Evolutionary conservation across 2,888 invertebrate genomes (phyloP).

Genomic region (Sesamia inferens): DNA sequence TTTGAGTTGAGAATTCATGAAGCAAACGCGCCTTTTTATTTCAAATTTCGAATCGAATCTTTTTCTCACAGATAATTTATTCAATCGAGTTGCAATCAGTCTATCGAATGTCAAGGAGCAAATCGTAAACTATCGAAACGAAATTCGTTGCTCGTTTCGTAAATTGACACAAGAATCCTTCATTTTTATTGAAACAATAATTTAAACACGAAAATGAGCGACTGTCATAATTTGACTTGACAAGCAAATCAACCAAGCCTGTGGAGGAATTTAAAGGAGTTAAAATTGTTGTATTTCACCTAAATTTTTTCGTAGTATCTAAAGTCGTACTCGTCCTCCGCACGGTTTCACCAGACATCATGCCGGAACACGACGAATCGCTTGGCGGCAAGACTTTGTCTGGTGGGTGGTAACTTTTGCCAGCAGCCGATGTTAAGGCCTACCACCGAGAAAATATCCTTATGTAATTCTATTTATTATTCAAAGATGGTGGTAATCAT

Average conservation of each 20-base stretch:
- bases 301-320: too few relatives aligned
- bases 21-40: conserved; percentile 42
- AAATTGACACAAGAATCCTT: conserved; percentile 36
- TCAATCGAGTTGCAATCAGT: conserved; percentile 42
- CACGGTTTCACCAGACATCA: too few relatives aligned
- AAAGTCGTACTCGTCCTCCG: too few relatives aligned
- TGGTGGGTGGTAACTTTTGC: too few relatives aligned
- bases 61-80: conserved; percentile 49
- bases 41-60: conserved; percentile 31
- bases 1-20: conserved; percentile 26
- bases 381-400: too few relatives aligned
- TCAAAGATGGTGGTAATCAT: background rate
- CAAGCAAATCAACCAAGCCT: background rate
- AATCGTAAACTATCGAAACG: conserved; percentile 36
- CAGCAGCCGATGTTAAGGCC: too few relatives aligned
- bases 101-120: conserved; percentile 34
- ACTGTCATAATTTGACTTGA: background rate
- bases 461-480: background rate
- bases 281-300: background rate
- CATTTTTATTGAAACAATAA: conserved; percentile 25
- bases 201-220: background rate
- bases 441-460: too few relatives aligned
- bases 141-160: conserved; percentile 28
- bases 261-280: background rate
- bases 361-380: too few relatives aligned